A percentile compares a stretch with the other conserved stretches of the same genome.
phyloP scores from a whole-genome alignment of 2,888 invertebrate species.

The Antheraea yamamai region DNA sequence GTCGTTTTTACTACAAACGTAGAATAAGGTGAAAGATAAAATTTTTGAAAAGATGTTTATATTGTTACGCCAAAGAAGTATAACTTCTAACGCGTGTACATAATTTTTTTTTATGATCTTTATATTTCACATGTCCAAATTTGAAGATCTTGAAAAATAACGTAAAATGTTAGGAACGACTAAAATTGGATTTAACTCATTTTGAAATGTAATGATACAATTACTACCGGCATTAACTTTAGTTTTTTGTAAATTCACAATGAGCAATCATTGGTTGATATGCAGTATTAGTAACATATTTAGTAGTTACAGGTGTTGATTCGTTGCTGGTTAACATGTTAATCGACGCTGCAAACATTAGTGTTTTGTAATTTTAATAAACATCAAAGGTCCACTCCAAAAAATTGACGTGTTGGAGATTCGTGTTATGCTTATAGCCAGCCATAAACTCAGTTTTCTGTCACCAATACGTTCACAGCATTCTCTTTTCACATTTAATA shows the following conservation, averaged over 20 bases:
- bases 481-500: not conserved
- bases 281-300: not conserved
- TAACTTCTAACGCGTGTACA: too few relatives aligned
- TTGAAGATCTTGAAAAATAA: too few relatives aligned
- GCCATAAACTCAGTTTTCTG: conserved; percentile 23
- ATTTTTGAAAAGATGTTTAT: too few relatives aligned
- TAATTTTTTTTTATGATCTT: too few relatives aligned
- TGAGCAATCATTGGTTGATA: not conserved
- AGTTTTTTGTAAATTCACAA: not conserved
- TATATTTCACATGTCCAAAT: too few relatives aligned
- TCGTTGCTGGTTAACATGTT: conserved; percentile 8
- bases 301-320: not conserved
- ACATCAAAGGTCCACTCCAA: conserved; percentile 58
- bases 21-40: too few relatives aligned
- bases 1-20: too few relatives aligned
- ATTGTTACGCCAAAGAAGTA: too few relatives aligned
- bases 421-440: conserved; percentile 33
- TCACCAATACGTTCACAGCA: not conserved
- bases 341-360: conserved; percentile 23
- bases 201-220: too few relatives aligned
- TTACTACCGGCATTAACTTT: not conserved
- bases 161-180: too few relatives aligned
- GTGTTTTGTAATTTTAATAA: conserved; percentile 29
- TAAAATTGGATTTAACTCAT: too few relatives aligned
- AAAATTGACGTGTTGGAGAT: conserved; percentile 58